Evolutionary conservation across 2,888 invertebrate species (phyloP), one percentile per base, ranked within the genome.

Genomic region (Mythimna impura): DNA sequence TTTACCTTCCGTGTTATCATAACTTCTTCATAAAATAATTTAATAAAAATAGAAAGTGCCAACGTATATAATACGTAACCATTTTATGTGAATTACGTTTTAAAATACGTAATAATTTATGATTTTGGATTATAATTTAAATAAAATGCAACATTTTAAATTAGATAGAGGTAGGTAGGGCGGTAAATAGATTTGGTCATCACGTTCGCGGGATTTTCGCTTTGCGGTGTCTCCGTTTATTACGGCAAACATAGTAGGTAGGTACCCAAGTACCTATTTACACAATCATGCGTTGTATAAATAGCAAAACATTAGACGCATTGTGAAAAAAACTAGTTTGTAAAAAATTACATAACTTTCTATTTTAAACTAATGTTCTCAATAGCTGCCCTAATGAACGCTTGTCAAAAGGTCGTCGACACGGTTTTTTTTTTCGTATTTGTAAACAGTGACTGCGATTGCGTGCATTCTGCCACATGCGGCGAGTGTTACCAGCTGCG

Each of bases 401-500:
- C 71, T 36, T 78, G 87, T 86, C 86, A 85, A 87, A 85, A 83
- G 86, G 84, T 83, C 84, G 73, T 71, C 81, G 85, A 77, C 87
- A 83, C 73, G 71, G 73, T 80, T 85, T 84, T 83, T 81, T 85
- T 86, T 86, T 79, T 87, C 70, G 64, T 87, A 80, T 76, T 85
- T 63, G 75, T 86, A 87, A 87, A 80, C 84, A 70, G 74, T 71
- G 75, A 88, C 91, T 87, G 90, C 90, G 91, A 91, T 93, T 93
- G 90, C 89, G 76, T 86, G 88, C 89, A 90, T 90, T 90, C 87
- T 86, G 89, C 91, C 93, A 91, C 88, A 89, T 93, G 93, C 87
- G 66, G 36, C 66, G 69, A 65, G 78, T 77, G 78, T 78, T 83
- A 73, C 82, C 81, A 87, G 67, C 69, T 82, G 68, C 54, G 2